phyloP scores from a whole-genome alignment of 2,113 vertebrate genomes.

The Hepsetus odoe region DNA sequence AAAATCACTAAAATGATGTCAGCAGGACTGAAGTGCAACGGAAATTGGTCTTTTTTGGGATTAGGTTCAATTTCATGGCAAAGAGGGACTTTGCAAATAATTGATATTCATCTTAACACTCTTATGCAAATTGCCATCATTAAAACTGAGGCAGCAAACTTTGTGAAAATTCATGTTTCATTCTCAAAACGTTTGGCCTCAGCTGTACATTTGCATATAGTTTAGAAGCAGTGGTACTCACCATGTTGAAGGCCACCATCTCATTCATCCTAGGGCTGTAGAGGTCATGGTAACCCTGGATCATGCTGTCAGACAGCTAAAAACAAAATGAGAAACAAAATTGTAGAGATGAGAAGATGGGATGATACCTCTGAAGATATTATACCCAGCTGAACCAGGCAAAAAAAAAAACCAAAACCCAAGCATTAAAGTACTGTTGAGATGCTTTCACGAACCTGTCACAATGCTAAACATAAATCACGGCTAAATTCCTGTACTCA shows the following conservation, averaged over 20 bases:
- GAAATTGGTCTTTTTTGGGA: too few species aligned
- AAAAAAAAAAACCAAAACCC: neutral
- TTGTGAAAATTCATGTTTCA: too few species aligned
- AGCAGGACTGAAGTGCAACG: too few species aligned
- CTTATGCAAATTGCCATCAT: too few species aligned
- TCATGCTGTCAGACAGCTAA: conserved; percentile 77
- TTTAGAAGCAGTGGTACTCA: conserved; percentile 60
- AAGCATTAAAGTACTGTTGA: neutral
- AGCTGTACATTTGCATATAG: neutral
- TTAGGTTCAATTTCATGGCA: too few species aligned
- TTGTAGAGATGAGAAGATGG: neutral
- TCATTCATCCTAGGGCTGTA: conserved; percentile 84
- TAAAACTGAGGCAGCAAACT: too few species aligned
- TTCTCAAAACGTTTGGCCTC: too few species aligned
- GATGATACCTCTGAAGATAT: too few species aligned
- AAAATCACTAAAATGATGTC: too few species aligned
- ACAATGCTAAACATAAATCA: neutral
- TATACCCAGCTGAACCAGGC: neutral
- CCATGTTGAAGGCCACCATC: conserved; percentile 95
- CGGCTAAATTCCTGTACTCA: neutral
- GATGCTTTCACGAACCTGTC: neutral
- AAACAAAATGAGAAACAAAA: neutral
- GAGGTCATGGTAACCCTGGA: conserved; percentile 85
- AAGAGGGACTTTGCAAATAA: too few species aligned
- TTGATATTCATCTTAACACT: too few species aligned